Evolutionary conservation across 2,888 invertebrate genomes (phyloP).

Genomic region (Diaprepes abbreviatus): DNA sequence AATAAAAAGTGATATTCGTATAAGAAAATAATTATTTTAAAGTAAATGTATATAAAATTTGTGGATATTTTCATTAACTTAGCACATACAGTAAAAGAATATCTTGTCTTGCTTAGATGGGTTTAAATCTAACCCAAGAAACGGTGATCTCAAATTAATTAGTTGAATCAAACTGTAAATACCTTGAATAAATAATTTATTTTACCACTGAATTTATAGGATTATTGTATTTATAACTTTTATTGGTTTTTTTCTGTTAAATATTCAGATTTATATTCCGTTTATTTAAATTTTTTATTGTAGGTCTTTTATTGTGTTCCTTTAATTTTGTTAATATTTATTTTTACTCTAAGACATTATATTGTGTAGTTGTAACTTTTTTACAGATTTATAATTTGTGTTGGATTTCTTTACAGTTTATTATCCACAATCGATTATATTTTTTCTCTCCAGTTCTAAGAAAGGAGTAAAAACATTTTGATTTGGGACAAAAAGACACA

Average conservation of each 20-base stretch:
- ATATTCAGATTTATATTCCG: slow-evolving; percentile 36
- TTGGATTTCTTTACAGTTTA: slow-evolving; percentile 4
- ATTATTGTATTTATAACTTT: slow-evolving; percentile 22
- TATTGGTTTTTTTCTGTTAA: slow-evolving; percentile 33
- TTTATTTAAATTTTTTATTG: slow-evolving; percentile 30
- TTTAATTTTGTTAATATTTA: slow-evolving; percentile 41
- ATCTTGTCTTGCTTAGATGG: slow-evolving; percentile 49
- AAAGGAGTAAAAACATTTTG: no score
- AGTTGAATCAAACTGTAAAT: slow-evolving; percentile 57
- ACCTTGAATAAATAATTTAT: slow-evolving; percentile 57
- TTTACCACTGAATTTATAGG: slow-evolving; percentile 47
- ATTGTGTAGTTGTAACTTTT: slow-evolving; percentile 1
- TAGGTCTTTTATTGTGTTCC: slow-evolving; percentile 40
- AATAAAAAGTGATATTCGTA: slow-evolving; percentile 49
- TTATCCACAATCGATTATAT: not conserved
- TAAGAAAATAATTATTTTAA: slow-evolving; percentile 43
- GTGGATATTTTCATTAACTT: slow-evolving; percentile 36
- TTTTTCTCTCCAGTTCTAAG: no score
- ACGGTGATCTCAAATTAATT: slow-evolving; percentile 64
- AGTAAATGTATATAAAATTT: slow-evolving; percentile 32
- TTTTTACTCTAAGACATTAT: slow-evolving; percentile 9
- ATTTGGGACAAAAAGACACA: no score
- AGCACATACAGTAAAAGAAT: slow-evolving; percentile 27
- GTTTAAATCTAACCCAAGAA: slow-evolving; percentile 52
- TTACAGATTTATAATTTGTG: slow-evolving; percentile 24